Evolutionary conservation across 2,888 invertebrate genomes (phyloP).

Genomic region (Rosalia funebris): DNA sequence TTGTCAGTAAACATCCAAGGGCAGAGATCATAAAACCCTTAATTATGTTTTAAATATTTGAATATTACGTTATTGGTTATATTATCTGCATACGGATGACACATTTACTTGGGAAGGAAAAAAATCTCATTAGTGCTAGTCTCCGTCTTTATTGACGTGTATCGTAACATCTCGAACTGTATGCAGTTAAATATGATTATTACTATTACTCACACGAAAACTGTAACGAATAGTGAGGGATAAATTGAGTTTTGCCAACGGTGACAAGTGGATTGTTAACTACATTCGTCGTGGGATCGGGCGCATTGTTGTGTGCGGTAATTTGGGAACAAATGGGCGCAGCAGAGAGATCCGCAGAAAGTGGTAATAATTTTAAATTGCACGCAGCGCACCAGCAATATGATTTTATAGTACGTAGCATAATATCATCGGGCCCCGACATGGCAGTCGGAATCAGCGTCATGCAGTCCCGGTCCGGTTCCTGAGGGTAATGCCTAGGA

Average conservation of each 20-base stretch:
- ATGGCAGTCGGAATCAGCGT: constrained; percentile 40
- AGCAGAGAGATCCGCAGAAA: constrained; percentile 38
- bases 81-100: too few species aligned
- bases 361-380: constrained; percentile 54
- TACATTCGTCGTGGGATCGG: not conserved
- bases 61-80: too few species aligned
- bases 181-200: not conserved
- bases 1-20: too few species aligned
- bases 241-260: not conserved
- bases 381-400: constrained; percentile 52
- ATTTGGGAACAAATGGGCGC: constrained; percentile 38
- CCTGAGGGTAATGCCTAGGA: constrained; percentile 58
- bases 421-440: constrained; percentile 50
- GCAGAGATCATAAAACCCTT: too few species aligned
- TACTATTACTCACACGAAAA: too few species aligned
- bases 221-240: too few species aligned
- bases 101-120: too few species aligned
- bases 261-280: not conserved
- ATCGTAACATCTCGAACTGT: too few species aligned
- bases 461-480: constrained; percentile 43
- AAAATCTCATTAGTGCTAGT: too few species aligned
- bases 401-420: constrained; percentile 51
- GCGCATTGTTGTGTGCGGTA: constrained; percentile 29
- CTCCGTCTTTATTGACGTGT: too few species aligned
- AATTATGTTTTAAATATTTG: too few species aligned